A percentile compares a stretch with the other conserved stretches of the same genome.
Conservation (phyloP, 2,888 invertebrate genomes). For the Caradrina kadenii region DNA sequence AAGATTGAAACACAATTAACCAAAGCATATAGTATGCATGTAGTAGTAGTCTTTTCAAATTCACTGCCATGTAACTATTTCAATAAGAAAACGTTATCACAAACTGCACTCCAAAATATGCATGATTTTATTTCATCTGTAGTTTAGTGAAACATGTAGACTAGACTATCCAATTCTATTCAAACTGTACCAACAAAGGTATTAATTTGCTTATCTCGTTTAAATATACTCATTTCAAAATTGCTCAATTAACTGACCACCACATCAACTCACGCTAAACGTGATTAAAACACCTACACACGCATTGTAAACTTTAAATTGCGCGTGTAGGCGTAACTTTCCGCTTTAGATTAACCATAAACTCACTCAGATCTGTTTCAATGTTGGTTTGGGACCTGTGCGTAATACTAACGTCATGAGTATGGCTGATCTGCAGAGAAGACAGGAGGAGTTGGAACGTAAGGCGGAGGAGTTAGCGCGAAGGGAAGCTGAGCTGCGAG, state of each 20-base stretch:
- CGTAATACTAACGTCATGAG: slow-evolving; percentile 50
- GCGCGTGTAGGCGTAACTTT: slow-evolving; percentile 56
- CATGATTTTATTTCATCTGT: background rate
- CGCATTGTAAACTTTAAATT: slow-evolving; percentile 55
- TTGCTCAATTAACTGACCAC: slow-evolving; percentile 41
- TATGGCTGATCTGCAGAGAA: slow-evolving; percentile 90
- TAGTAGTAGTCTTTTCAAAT: background rate
- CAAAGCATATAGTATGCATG: too few relatives aligned
- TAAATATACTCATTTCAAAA: slow-evolving; percentile 48
- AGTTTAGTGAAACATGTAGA: slow-evolving; percentile 6
- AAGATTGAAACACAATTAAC: background rate
- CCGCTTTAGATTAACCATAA: slow-evolving; percentile 59
- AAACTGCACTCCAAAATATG: slow-evolving; percentile 3
- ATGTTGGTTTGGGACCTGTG: slow-evolving; percentile 13
- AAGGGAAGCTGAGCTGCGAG: slow-evolving; percentile 96
- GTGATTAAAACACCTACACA: slow-evolving; percentile 47
- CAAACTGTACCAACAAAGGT: background rate
- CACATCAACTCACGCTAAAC: slow-evolving; percentile 23
- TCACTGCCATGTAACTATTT: background rate
- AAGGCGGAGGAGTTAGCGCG: slow-evolving; percentile 97
- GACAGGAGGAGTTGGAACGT: slow-evolving; percentile 97
- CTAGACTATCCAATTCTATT: background rate
- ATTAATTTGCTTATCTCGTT: slow-evolving; percentile 24
- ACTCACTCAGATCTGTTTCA: slow-evolving; percentile 29
- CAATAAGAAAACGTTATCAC: background rate